Evolutionary conservation across 2,797 vertebrate species (phyloP).

Genomic region (Coccyzus lansbergi): DNA sequence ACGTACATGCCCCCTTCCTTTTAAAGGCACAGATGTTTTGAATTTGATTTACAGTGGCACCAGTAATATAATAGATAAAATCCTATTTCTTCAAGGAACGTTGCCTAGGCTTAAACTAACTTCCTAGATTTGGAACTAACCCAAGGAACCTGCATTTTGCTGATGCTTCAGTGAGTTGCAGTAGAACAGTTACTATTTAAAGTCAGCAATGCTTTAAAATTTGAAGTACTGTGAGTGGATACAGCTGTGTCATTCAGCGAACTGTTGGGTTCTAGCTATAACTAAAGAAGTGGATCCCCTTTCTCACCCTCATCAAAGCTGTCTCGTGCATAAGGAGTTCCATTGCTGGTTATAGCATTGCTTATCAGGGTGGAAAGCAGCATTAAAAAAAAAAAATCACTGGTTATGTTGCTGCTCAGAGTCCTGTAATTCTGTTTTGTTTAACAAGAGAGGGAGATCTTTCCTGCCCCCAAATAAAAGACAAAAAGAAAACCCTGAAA

Average conservation of each 20-base stretch:
- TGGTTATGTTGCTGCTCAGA: conserved; percentile 21
- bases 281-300: conserved; percentile 37
- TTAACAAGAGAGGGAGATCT: neutral
- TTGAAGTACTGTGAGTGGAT: conserved; percentile 70
- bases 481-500: neutral
- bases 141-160: conserved; percentile 48
- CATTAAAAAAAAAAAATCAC: neutral
- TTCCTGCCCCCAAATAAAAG: neutral
- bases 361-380: neutral
- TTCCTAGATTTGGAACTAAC: conserved; percentile 62
- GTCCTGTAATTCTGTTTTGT: neutral
- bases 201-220: conserved; percentile 1
- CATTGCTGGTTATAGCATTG: conserved; percentile 22
- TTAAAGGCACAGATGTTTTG: conserved; percentile 77
- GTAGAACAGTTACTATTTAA: neutral
- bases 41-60: conserved; percentile 75
- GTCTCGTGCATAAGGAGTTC: conserved; percentile 33
- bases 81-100: conserved; percentile 51
- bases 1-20: conserved; percentile 54
- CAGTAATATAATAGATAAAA: conserved; percentile 51
- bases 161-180: conserved; percentile 48
- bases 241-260: conserved; percentile 40
- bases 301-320: neutral
- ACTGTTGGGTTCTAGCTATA: conserved; percentile 58
- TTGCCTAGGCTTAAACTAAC: conserved; percentile 51